These are phyloP conservation scores for Helleia helle DNA, from an alignment of 2,888 invertebrate species.

Conservation along the genomic window DNA sequence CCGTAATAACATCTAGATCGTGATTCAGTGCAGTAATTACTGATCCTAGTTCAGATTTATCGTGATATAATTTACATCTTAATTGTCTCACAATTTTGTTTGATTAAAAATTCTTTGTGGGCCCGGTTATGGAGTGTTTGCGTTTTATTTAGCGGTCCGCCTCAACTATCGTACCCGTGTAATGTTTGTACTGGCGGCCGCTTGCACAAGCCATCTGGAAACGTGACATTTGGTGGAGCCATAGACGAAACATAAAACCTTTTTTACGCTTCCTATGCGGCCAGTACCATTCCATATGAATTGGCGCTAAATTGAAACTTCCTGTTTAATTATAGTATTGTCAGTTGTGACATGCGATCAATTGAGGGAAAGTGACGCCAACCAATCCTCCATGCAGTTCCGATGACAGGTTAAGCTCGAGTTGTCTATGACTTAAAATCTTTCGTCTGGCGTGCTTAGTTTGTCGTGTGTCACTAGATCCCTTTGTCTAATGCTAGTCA, in stretches of 20 bases:
- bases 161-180: slow-evolving; percentile 71
- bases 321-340: slow-evolving; percentile 65
- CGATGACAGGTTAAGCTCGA: slow-evolving; percentile 48
- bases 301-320: slow-evolving; percentile 68
- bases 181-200: slow-evolving; percentile 69
- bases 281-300: slow-evolving; percentile 61
- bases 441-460: background rate
- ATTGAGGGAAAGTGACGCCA: slow-evolving; percentile 62
- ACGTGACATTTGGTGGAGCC: slow-evolving; percentile 59
- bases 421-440: slow-evolving; percentile 34
- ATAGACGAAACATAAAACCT: slow-evolving; percentile 48
- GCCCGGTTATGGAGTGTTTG: slow-evolving; percentile 50
- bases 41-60: slow-evolving; percentile 20
- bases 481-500: background rate
- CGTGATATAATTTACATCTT: slow-evolving; percentile 59
- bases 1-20: slow-evolving; percentile 33
- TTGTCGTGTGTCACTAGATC: slow-evolving; percentile 34
- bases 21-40: slow-evolving; percentile 68
- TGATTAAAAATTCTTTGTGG: slow-evolving; percentile 32
- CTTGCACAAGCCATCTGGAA: slow-evolving; percentile 62
- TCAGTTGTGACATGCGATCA: slow-evolving; percentile 58
- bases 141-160: slow-evolving; percentile 69
- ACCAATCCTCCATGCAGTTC: slow-evolving; percentile 53
- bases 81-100: slow-evolving; percentile 22
- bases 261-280: slow-evolving; percentile 44